Evolutionary conservation across 2,113 vertebrate genomes (phyloP).

Genomic region (Vimba vimba): DNA sequence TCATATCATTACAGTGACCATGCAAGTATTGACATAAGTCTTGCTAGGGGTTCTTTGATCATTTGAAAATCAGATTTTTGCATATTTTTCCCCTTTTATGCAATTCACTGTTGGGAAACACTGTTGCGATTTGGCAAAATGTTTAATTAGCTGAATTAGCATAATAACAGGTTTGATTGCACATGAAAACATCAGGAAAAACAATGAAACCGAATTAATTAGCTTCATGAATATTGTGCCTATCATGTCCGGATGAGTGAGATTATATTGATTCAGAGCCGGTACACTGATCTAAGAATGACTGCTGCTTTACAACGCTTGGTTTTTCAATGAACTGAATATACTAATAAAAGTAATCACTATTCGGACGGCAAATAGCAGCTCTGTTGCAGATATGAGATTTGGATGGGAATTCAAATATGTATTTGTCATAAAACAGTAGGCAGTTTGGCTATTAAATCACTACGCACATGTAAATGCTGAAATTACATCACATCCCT

Average conservation of each 20-base stretch:
- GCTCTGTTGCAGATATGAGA: background rate
- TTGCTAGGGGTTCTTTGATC: background rate
- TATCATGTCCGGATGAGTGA: constrained; percentile 46
- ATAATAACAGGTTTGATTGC: constrained; percentile 62
- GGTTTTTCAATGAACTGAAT: background rate
- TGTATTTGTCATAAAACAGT: constrained; percentile 18
- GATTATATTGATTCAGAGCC: constrained; percentile 17
- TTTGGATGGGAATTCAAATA: constrained; percentile 10
- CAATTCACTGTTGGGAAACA: background rate
- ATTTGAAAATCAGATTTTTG: background rate
- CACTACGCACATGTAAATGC: background rate
- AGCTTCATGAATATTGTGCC: constrained; percentile 63
- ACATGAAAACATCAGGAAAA: constrained; percentile 61
- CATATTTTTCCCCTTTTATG: background rate
- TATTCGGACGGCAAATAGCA: background rate
- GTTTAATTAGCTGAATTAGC: constrained; percentile 66
- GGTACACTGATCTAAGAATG: constrained; percentile 16
- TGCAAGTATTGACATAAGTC: background rate
- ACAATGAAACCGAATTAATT: constrained; percentile 63
- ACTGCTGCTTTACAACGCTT: background rate
- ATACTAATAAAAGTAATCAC: background rate
- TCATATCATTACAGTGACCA: background rate
- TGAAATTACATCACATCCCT: constrained; percentile 4
- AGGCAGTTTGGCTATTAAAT: background rate
- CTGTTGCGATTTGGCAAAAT: constrained; percentile 56